Conservation (phyloP, 1,140 invertebrate species). For the Bombus picipes region DNA sequence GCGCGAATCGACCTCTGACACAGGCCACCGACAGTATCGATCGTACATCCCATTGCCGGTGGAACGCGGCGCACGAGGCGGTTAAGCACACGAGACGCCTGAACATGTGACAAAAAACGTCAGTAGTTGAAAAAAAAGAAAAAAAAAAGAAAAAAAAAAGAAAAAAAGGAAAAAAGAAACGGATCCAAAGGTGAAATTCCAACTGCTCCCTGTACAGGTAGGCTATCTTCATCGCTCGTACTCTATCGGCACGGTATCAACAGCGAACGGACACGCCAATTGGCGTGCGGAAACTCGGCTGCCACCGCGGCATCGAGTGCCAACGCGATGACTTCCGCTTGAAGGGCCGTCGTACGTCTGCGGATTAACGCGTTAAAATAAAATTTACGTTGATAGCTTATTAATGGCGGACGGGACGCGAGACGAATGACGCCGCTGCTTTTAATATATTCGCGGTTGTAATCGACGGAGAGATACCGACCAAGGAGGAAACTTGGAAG, state of each 20-base stretch:
- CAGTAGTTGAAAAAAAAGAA: not conserved
- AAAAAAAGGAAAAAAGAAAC: not conserved
- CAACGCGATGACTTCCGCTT: slow-evolving; percentile 36
- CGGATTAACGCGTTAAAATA: slow-evolving; percentile 50
- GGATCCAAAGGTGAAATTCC: slow-evolving; percentile 1
- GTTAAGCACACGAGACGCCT: not conserved
- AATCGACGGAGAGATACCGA: not conserved
- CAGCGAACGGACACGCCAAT: slow-evolving; percentile 25
- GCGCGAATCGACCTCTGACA: slow-evolving; percentile 19
- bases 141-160: not conserved
- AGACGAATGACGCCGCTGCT: slow-evolving; percentile 40
- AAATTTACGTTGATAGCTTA: slow-evolving; percentile 48
- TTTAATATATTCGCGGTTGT: slow-evolving; percentile 44
- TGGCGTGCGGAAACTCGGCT: slow-evolving; percentile 30
- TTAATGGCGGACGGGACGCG: slow-evolving; percentile 33
- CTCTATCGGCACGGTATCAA: not conserved
- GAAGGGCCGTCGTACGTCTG: slow-evolving; percentile 8
- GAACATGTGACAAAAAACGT: not conserved
- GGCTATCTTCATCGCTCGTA: not conserved
- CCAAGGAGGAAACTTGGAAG: slow-evolving; percentile 1
- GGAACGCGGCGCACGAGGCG: not conserved
- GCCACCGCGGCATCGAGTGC: not conserved
- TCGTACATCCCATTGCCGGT: not conserved
- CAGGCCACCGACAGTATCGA: not conserved
- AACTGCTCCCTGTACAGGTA: not conserved